Evolutionary conservation across 2,888 invertebrate species (phyloP), one percentile per base, ranked within the genome.

Genomic region (Meiosimyza platycephala): DNA sequence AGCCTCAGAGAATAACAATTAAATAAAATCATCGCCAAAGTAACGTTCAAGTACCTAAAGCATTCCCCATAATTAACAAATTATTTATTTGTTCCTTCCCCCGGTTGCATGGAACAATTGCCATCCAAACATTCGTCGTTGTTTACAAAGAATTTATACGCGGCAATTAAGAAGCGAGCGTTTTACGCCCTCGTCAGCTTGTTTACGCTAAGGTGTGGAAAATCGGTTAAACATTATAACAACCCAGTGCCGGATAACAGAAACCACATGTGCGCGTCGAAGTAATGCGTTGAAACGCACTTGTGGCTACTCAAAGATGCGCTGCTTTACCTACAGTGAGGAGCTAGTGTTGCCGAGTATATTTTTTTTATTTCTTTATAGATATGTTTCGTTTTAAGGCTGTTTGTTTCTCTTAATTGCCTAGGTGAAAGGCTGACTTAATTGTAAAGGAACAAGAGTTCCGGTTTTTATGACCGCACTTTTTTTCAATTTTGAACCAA

Each of bases 221-320:
- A 82, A 79, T 77, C 75, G 75, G 76, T 81, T 80, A 79, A 84
- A 81, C 81, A 84, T 81, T 84, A 84, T 80, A 85, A 79, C 80
- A 82, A 87, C 72, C 80, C 87, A 11, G 82, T 87, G 71, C 85
- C 87, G 16, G 80, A 81, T 74, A 82, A 85, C 81, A 81, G 75
- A 78, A 89, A 88, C 73, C 89, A 84, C 88, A 89, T 63, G 90
- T 89, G 63, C 48, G 16, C 63, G 6, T 63, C 33, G 63, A 18
- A 63, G 48, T 63, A 47, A 48, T 40, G 15, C 48, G 18, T 48
- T 63, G 9, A 63, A 6, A 9, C 16, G 9, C 18, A n/a, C 48
- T 16, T 48, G 1, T n/a, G 63, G 63, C 9, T 40, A 40, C 6
- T 40, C 9, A 9, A 40, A 40, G 40, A 40, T 40, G 40, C 9